phyloP scores from a whole-genome alignment of 2,113 vertebrate genomes.

The Salvelinus namaycush region DNA sequence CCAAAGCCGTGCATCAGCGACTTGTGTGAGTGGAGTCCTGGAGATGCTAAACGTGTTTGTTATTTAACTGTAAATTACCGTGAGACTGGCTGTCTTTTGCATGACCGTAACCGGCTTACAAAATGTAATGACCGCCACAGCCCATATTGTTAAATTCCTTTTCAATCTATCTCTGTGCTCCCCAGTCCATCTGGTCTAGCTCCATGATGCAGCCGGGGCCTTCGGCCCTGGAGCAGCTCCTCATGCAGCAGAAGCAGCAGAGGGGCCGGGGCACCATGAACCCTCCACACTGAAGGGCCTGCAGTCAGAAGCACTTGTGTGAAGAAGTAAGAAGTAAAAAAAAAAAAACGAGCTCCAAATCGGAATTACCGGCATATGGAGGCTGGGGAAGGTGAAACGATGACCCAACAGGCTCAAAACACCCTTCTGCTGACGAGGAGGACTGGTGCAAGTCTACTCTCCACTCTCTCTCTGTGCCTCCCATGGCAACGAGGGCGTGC shows the following conservation, averaged over 20 bases:
- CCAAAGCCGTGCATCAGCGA: not conserved
- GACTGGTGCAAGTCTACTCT: slow-evolving; percentile 81
- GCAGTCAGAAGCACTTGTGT: slow-evolving; percentile 71
- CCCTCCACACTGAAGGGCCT: slow-evolving; percentile 91
- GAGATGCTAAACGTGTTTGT: not conserved
- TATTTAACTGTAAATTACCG: too few species aligned
- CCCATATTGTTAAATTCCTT: not conserved
- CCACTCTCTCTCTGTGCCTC: slow-evolving; percentile 67
- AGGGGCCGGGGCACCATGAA: slow-evolving; percentile 94
- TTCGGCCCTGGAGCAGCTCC: slow-evolving; percentile 97
- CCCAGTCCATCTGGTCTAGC: slow-evolving; percentile 99
- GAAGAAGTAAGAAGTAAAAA: slow-evolving; percentile 8
- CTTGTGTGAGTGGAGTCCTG: not conserved
- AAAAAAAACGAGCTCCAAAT: slow-evolving; percentile 64
- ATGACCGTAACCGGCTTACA: too few species aligned
- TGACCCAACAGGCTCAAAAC: slow-evolving; percentile 62
- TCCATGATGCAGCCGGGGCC: slow-evolving; percentile 99
- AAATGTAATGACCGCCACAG: not conserved
- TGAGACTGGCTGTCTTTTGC: too few species aligned
- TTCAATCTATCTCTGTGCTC: not conserved
- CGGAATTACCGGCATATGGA: slow-evolving; percentile 75
- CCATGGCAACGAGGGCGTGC: slow-evolving; percentile 78
- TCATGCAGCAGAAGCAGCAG: slow-evolving; percentile 99
- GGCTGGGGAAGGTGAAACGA: slow-evolving; percentile 76
- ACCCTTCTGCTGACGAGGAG: slow-evolving; percentile 75